Evolutionary conservation across 2,888 invertebrate species (phyloP), one percentile per base, ranked within the genome.

Genomic region (Chrysina gloriosa): DNA sequence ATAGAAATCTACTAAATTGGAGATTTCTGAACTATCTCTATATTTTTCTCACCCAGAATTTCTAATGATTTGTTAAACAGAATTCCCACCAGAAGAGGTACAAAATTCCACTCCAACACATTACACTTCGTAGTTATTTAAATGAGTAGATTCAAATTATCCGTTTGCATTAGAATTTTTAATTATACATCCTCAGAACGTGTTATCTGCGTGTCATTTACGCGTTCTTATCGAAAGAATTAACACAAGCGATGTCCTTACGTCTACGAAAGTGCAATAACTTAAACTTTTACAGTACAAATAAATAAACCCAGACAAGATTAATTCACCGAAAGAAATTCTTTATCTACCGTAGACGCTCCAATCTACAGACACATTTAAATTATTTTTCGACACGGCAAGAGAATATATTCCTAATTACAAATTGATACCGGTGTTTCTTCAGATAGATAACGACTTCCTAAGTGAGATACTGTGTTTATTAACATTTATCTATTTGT

Each of bases 401-500:
- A 42, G 21, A 48, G 58, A 58, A 58, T 48, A 58, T 36, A 47
- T 48, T 67, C 27, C 66, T 67, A 67, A 67, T 67, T 67, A 67
- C 66, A 67, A 67, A 67, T 67, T 67, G 66, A 67, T 67, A 67
- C 66, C 58, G 58, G 47, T 67, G 56, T 67, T 58, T 48, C 27
- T 47, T 42, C 23, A 58, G 56, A 48, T 61, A 67, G 66, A 58
- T 67, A 58, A 39, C 64, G 50, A 52, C 23, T 23, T 7, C 31
- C 58, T 67, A 67, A 67, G 66, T 67, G 66, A 67, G 58, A 56
- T 67, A 67, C 66, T 61, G 39, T 67, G 66, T 61, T 64, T 64
- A 64, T 64, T 50, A 64, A 64, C 64, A 52, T 52, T 50, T 52
- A 52, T 64, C 64, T 52, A 52, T 64, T 64, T 64, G 52, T 64